phyloP scores from a whole-genome alignment of 2,888 invertebrate species.

The Siphlonurus alternatus region DNA sequence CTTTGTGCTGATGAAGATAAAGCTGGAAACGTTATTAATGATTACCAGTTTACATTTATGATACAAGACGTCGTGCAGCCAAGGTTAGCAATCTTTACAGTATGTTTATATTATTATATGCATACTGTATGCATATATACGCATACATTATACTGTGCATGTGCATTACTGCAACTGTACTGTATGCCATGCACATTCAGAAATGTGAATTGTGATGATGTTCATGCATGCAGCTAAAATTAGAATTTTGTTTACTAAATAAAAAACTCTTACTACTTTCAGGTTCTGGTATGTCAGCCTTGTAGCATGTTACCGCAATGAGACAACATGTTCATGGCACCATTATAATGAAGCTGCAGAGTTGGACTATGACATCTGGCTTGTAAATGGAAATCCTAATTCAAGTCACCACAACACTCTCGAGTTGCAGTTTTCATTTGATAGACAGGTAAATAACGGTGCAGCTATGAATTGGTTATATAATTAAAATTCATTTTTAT shows the following conservation, averaged over 20 bases:
- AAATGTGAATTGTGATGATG: too few relatives aligned
- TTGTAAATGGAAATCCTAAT: slow-evolving; percentile 92
- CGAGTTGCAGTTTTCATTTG: slow-evolving; percentile 92
- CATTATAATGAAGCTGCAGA: slow-evolving; percentile 42
- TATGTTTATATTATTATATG: slow-evolving; percentile 1
- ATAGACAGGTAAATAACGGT: slow-evolving; percentile 44
- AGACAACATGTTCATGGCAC: slow-evolving; percentile 67
- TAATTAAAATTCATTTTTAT: too few relatives aligned
- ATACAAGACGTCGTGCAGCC: slow-evolving; percentile 80
- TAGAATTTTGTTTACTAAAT: too few relatives aligned
- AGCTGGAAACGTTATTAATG: slow-evolving; percentile 66
- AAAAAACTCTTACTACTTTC: too few relatives aligned
- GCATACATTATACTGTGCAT: too few relatives aligned
- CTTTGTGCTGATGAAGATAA: slow-evolving; percentile 79
- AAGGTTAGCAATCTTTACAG: slow-evolving; percentile 38
- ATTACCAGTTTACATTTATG: slow-evolving; percentile 86
- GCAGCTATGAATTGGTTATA: neutral
- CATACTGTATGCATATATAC: too few relatives aligned
- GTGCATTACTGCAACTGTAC: too few relatives aligned
- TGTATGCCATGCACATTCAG: too few relatives aligned
- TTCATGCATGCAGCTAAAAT: too few relatives aligned
- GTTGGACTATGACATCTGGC: slow-evolving; percentile 79
- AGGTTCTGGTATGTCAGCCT: slow-evolving; percentile 95
- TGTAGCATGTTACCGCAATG: slow-evolving; percentile 78
- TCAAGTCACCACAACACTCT: slow-evolving; percentile 71